Percentiles rank a stretch among this genome's conserved stretches.
Evolutionary conservation across 2,888 invertebrate genomes (phyloP).

Genomic region (Himalopsyche tibetana): DNA sequence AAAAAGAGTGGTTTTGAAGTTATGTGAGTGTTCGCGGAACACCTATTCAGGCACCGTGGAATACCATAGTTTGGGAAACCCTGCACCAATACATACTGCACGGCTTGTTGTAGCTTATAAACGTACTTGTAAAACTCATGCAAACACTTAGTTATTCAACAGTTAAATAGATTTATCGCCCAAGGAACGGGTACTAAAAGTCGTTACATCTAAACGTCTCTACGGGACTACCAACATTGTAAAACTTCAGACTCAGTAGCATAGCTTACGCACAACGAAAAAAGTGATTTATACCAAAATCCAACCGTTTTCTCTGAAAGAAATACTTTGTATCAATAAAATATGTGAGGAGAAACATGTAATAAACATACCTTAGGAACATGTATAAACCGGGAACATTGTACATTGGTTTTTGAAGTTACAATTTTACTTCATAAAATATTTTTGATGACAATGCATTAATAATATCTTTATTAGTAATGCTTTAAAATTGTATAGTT

Average conservation of each 20-base stretch:
- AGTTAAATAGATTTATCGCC: slow-evolving; percentile 40
- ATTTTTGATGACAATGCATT: slow-evolving; percentile 11
- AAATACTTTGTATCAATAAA: slow-evolving; percentile 41
- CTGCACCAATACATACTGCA: too few relatives aligned
- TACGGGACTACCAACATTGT: slow-evolving; percentile 12
- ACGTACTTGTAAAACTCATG: background rate
- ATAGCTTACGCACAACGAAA: slow-evolving; percentile 8
- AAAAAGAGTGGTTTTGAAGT: too few relatives aligned
- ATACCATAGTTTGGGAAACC: too few relatives aligned
- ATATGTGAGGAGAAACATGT: background rate
- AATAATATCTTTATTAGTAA: background rate
- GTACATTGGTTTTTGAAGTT: background rate
- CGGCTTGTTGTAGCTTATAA: background rate
- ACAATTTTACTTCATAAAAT: slow-evolving; percentile 1
- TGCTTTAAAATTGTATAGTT: too few relatives aligned
- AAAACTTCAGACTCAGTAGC: slow-evolving; percentile 15
- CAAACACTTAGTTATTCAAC: slow-evolving; percentile 41
- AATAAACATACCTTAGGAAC: slow-evolving; percentile 11
- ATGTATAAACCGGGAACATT: background rate
- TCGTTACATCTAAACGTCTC: slow-evolving; percentile 15
- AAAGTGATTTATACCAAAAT: slow-evolving; percentile 36
- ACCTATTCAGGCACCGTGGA: too few relatives aligned
- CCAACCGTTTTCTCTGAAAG: background rate
- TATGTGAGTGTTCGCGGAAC: too few relatives aligned
- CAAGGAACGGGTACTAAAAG: background rate